Evolutionary conservation across 2,113 vertebrate genomes (phyloP), one percentile per base, ranked within the genome.

Genomic region (Scopus umbretta): DNA sequence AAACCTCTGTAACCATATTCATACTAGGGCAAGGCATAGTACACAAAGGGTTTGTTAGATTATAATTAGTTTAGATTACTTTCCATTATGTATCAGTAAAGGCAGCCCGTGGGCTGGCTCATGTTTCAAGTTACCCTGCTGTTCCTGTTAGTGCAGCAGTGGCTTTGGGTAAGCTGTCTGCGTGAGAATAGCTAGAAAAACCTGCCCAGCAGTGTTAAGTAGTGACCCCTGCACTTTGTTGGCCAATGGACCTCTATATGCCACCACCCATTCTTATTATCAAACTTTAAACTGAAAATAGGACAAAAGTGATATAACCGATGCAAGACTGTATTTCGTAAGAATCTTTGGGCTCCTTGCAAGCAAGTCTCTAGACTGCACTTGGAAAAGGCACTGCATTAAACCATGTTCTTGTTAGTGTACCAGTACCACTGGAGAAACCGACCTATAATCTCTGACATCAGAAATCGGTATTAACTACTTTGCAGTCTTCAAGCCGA

Each of bases 51-150:
- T 59, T 92, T 52, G 26, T 95, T 96, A 75, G 76, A 74, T 92
- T 91, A 80, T 84, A 91, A 94, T 96, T 90, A 95, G 79, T 86
- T 92, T 80, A 83, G 91, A 80, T 95, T 90, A 53, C 63, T 96
- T 96, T 95, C 92, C 95, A 94, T 93, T 94, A 88, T 92, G 75
- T 88, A 13, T 32, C 70, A 71, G 58, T 53, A 83, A 92, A 91
- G 80, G 88, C 94, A 97, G 92, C 82, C 75, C 2, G 6, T 76
- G 81, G 74, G 29, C 88, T 88, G 92, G 58, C 79, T 92, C 53
- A 13, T 65, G 79, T 93, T 90, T 94, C 82, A 66, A 22, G 67
- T 83, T 52, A 45, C 92, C 63, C 71, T 70, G 88, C 80, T 80
- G 67, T 87, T 95, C 43, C 87, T 91, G 76, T 63, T 78, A 2